Percentiles rank a stretch among this genome's conserved stretches.
phyloP scores from a whole-genome alignment of 2,797 vertebrate species.

The Pachyuromys duprasi region DNA sequence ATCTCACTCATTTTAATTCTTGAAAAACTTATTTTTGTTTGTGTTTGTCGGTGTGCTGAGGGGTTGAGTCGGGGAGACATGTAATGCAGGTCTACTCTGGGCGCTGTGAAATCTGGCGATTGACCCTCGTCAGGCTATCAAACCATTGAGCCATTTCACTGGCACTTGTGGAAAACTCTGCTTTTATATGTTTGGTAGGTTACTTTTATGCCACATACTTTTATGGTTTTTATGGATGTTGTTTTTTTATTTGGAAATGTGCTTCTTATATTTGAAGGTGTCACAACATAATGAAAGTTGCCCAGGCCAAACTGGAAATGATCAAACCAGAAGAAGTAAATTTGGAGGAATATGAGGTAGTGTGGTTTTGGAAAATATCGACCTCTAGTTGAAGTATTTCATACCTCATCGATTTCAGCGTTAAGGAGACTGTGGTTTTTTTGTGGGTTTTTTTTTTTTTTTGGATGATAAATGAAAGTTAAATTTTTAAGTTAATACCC shows the following conservation, averaged over 20 bases:
- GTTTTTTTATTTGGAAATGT: slow-evolving; percentile 58
- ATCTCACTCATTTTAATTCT: neutral
- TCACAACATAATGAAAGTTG: slow-evolving; percentile 98
- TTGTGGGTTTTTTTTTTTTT: too few species aligned
- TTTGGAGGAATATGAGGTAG: slow-evolving; percentile 98
- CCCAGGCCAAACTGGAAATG: slow-evolving; percentile 97
- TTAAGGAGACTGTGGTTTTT: neutral
- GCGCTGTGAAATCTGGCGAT: neutral
- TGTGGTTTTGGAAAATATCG: slow-evolving; percentile 35
- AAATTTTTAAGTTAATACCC: neutral
- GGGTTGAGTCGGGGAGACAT: neutral
- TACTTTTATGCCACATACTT: neutral
- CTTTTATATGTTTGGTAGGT: neutral
- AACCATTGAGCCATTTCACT: neutral
- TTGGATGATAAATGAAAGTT: slow-evolving; percentile 19
- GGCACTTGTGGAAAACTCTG: neutral
- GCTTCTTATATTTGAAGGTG: slow-evolving; percentile 89
- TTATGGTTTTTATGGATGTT: slow-evolving; percentile 32
- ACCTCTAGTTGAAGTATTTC: neutral
- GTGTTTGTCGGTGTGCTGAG: neutral
- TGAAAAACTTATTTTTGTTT: neutral
- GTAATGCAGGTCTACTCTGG: neutral
- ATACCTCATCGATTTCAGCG: neutral
- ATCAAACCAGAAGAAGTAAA: slow-evolving; percentile 98
- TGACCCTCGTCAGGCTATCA: too few species aligned